Conservation (phyloP, 2,113 vertebrate genomes). For the Dolichotis patagonum region DNA sequence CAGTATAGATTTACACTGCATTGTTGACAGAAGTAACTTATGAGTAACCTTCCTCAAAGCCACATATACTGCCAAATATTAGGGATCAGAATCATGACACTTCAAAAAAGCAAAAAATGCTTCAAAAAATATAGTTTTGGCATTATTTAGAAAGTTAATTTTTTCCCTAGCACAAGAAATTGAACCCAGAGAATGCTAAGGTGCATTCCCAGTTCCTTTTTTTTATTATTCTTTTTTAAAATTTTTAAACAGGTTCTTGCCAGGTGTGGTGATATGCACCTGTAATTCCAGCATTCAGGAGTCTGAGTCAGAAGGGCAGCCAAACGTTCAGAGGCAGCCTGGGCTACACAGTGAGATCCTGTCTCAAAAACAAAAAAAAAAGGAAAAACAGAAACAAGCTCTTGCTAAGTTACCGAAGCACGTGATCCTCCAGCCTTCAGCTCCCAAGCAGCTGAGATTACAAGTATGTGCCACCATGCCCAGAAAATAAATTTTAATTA, state of each 20-base stretch:
- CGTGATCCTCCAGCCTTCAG: neutral
- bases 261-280: too few relatives aligned
- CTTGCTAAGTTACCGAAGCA: neutral
- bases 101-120: slow-evolving; percentile 36
- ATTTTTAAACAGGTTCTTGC: too few relatives aligned
- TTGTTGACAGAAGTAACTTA: slow-evolving; percentile 44
- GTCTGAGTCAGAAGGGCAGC: too few relatives aligned
- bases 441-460: neutral
- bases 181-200: neutral
- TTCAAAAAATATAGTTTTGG: slow-evolving; percentile 9
- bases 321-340: too few relatives aligned
- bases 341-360: neutral
- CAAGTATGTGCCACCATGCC: neutral
- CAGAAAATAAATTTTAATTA: neutral
- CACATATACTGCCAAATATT: neutral
- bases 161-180: neutral
- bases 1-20: slow-evolving; percentile 5
- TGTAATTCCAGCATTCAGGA: too few relatives aligned
- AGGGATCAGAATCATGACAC: slow-evolving; percentile 41
- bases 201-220: too few relatives aligned
- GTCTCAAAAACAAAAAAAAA: too few relatives aligned
- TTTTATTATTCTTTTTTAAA: neutral
- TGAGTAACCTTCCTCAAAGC: slow-evolving; percentile 40
- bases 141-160: slow-evolving; percentile 24
- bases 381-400: too few relatives aligned